A percentile compares a stretch with the other conserved stretches of the same genome.
These are phyloP conservation scores for Paelopatides confundens DNA, from an alignment of 53 echinoderm and acorn worm genomes.

Conservation along the genomic window DNA sequence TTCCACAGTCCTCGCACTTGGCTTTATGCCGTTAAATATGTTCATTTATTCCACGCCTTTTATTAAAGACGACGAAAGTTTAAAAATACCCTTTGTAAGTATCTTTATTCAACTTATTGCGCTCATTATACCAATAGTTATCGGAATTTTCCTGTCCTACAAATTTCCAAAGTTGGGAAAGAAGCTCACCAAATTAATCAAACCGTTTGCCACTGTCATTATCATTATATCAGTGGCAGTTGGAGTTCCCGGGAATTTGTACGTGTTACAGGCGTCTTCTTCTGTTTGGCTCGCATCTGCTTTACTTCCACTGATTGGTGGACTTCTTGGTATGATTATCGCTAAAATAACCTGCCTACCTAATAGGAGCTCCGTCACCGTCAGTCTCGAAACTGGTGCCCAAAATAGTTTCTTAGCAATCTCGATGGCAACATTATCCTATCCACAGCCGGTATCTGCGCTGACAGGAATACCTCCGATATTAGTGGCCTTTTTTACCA, in stretches of 20 bases:
- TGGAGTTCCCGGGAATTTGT: slow-evolving; percentile 66
- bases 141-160: slow-evolving; percentile 63
- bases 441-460: slow-evolving; percentile 67
- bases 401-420: slow-evolving; percentile 73
- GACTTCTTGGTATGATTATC: slow-evolving; percentile 55
- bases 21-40: slow-evolving; percentile 72
- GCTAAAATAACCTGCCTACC: slow-evolving; percentile 62
- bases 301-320: slow-evolving; percentile 59
- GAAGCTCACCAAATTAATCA: slow-evolving; percentile 54
- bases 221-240: slow-evolving; percentile 53
- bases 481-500: slow-evolving; percentile 47
- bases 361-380: slow-evolving; percentile 58
- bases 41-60: slow-evolving; percentile 68
- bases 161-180: slow-evolving; percentile 58
- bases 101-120: slow-evolving; percentile 66
- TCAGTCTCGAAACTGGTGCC: slow-evolving; percentile 73
- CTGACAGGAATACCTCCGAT: slow-evolving; percentile 64
- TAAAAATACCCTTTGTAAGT: slow-evolving; percentile 62
- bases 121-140: slow-evolving; percentile 67
- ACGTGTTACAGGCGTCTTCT: slow-evolving; percentile 52
- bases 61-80: slow-evolving; percentile 51
- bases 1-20: slow-evolving; percentile 76
- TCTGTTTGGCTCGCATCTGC: slow-evolving; percentile 54
- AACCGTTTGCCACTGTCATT: slow-evolving; percentile 60
- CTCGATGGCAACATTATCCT: slow-evolving; percentile 63